Base-by-base conservation (phyloP, 2,888 invertebrate genomes). In the Apamea epomidion region DNA sequence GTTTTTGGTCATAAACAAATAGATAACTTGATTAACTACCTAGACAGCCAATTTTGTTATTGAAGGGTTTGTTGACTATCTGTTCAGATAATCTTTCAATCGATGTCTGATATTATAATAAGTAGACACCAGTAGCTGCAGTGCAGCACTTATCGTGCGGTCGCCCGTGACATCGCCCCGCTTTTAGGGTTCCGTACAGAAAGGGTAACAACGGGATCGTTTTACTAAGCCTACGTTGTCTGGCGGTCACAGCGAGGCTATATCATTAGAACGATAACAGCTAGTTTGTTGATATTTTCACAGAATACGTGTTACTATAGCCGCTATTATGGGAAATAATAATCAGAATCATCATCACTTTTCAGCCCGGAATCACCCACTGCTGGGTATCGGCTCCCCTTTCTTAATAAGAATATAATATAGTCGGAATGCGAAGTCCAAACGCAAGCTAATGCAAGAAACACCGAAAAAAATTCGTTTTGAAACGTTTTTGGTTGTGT, bases 131-230 rank as follows among this genome's bases (percentile, higher is more conserved):
- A 54, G 54, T 58, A 54, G 68, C 68, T 84, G 81, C 84, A 81
- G 16, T 84, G 84, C 68, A 79, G 68, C 12, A 62, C 62, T 69
- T 84, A 62, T 78, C 29, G 58, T 65, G 21, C n/a, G 37, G 37
- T 60, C 42, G 58, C 8, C 21, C 62, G 80, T 54, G 81, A 68
- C 60, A 78, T 81, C 84, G 60, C 84, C 32, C 25, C n/a, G 25
- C 0, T 69, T 54, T 69, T 58, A 62, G 45, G 81, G 54, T 37
- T 37, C 37, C 18, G 16, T 25, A 62, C 2, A 0, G 5, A 12
- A 21, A 60, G 14, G 2, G 16, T 10, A 1, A 6, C 5, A 21
- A 42, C 4, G 32, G 18, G 4, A n/a, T 21, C 12, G 6, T 25
- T 32, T 54, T 42, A 78, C 14, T 29, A 25, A 7, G 32, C 8